A percentile compares a stretch with the other conserved stretches of the same genome.
Conservation (phyloP, 1,140 invertebrate species). For the Drosophila eugracilis region DNA sequence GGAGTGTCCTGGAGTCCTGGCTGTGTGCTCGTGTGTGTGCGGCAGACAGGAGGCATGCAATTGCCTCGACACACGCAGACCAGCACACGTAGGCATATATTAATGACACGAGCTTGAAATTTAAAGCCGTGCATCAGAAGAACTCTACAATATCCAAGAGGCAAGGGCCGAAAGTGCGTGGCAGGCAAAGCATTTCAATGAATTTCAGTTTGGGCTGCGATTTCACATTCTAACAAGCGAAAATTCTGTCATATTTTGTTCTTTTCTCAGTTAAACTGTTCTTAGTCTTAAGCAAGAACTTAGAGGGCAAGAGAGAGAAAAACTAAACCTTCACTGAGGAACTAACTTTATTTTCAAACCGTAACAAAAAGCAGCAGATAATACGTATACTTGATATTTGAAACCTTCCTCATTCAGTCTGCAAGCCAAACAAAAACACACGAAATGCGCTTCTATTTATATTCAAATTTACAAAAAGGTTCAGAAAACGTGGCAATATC, state of each 20-base stretch:
- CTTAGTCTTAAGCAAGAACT: too few species aligned
- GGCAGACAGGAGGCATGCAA: conserved; percentile 48
- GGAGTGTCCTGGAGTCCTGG: background rate
- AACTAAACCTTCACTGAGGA: too few species aligned
- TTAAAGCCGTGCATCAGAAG: conserved; percentile 38
- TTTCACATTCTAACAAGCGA: conserved; percentile 33
- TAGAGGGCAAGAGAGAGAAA: too few species aligned
- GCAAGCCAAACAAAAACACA: too few species aligned
- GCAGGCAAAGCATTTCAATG: conserved; percentile 10
- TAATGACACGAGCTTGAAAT: conserved; percentile 52
- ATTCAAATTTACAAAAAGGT: background rate
- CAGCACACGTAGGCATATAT: conserved; percentile 34
- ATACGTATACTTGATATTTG: conserved; percentile 8
- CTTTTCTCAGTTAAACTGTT: background rate
- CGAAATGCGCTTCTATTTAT: background rate
- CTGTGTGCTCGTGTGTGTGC: conserved; percentile 8
- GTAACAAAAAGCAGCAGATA: too few species aligned
- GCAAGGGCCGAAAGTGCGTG: background rate
- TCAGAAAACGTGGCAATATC: too few species aligned
- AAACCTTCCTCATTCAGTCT: too few species aligned
- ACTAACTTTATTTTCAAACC: too few species aligned
- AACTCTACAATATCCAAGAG: conserved; percentile 4
- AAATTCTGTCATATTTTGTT: background rate
- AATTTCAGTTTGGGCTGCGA: background rate
- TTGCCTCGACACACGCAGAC: conserved; percentile 21